Base-by-base conservation (phyloP, 2,113 vertebrate species). In the Dasyurus viverrinus region DNA sequence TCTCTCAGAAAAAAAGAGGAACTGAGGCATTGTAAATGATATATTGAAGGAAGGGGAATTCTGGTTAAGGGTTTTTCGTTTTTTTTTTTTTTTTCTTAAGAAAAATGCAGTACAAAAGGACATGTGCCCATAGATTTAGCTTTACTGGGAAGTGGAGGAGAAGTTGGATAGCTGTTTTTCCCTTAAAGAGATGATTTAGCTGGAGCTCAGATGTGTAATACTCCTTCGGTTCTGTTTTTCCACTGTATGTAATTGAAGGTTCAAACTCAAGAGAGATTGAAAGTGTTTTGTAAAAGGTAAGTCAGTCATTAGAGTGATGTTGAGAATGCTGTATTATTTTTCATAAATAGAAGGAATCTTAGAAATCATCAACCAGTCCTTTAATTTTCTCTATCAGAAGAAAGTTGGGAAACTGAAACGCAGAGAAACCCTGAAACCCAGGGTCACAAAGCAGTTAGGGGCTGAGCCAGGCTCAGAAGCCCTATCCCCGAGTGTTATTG, bases 1-100 rank as follows among this genome's bases (percentile, higher is more conserved):
- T 90, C 92, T 94, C 60, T 95, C 90, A 14, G 89, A 93, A 97
- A 96, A 54, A 98, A 98, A 98, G 98, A 96, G 97, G 98, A 98
- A 98, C 91, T 23, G 42, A 55, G 46, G 93, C n/a, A 60, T 24
- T 93, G 8, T 91, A 95, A 96, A 93, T 89, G 92, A 60, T 91
- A 84, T 96, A 92, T 94, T 89, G 93, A 0, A 54, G 27, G 92
- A 54, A 14, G 98, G 97, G 98, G 96, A 96, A 96, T 97, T 97
- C 95, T 97, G 96, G 54, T 89, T 95, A 90, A 46, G 27, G 94
- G 9, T 52, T 52, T 52, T 52, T 48, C 7, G 12, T 94, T 68
- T 8, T 91, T 96, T 93, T 95, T 93, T 52, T 52, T 52, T 93
- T 92, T 91, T 97, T 96, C 96, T 93, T 91, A 48, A 97, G 97